These are phyloP conservation scores for Eupithecia dodoneata DNA, from an alignment of 2,888 invertebrate genomes.

Conservation along the genomic window DNA sequence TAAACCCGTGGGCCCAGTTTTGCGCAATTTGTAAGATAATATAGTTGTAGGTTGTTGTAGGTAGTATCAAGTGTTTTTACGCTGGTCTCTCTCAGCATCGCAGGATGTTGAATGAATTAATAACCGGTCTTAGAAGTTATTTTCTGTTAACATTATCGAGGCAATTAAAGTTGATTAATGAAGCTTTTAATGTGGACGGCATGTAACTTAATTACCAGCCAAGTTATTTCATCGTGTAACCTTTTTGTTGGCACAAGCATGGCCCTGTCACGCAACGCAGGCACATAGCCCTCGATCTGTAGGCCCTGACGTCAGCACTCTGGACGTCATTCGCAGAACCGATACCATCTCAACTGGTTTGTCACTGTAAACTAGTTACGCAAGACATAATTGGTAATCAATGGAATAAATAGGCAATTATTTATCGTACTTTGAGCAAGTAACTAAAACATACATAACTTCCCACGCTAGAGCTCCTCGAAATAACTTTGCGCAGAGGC, in stretches of 20 bases:
- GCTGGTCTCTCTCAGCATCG: conserved; percentile 1
- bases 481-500: conserved; percentile 28
- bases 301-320: conserved; percentile 50
- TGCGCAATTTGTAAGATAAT: conserved; percentile 2
- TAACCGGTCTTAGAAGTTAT: conserved; percentile 34
- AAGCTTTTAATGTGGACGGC: conserved; percentile 26
- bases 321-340: conserved; percentile 43
- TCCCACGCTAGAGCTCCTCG: conserved; percentile 28
- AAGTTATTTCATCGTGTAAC: conserved; percentile 28
- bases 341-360: conserved; percentile 33
- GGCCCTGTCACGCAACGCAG: conserved; percentile 51
- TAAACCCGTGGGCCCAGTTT: neutral
- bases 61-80: conserved; percentile 9
- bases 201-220: conserved; percentile 10
- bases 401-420: conserved; percentile 12
- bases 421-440: conserved; percentile 20
- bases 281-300: conserved; percentile 38
- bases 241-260: conserved; percentile 30
- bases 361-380: conserved; percentile 21
- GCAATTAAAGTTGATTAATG: conserved; percentile 27
- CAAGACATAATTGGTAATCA: neutral
- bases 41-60: conserved; percentile 5
- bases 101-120: conserved; percentile 38
- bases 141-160: conserved; percentile 32
- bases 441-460: conserved; percentile 6